phyloP scores from a whole-genome alignment of 2,888 invertebrate genomes.

The Prosopocoilus inquinatus region DNA sequence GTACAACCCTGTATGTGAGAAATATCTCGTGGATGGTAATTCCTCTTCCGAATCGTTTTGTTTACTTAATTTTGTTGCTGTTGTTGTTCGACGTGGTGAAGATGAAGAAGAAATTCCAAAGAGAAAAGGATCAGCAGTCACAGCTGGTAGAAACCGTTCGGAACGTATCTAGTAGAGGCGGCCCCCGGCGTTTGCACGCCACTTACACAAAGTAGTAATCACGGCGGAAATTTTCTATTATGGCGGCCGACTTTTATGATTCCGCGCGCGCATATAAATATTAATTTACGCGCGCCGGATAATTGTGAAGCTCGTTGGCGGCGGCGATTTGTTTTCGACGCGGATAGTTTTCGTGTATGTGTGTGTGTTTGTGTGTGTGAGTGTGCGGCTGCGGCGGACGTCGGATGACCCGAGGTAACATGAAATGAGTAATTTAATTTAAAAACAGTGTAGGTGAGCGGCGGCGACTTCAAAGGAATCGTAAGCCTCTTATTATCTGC shows the following conservation, averaged over 20 bases:
- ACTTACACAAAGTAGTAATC: too few relatives aligned
- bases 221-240: too few relatives aligned
- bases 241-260: too few relatives aligned
- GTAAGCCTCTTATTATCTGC: slow-evolving; percentile 50
- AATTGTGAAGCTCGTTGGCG: too few relatives aligned
- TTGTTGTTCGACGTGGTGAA: background rate
- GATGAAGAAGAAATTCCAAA: slow-evolving; percentile 2
- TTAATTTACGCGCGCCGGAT: too few relatives aligned
- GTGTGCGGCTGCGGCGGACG: slow-evolving; percentile 8
- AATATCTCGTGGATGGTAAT: too few relatives aligned
- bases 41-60: too few relatives aligned
- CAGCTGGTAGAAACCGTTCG: background rate
- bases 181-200: background rate
- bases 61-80: background rate
- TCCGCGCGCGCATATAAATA: too few relatives aligned
- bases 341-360: slow-evolving; percentile 8
- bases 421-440: slow-evolving; percentile 49
- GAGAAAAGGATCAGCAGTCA: slow-evolving; percentile 4
- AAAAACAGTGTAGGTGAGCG: slow-evolving; percentile 49
- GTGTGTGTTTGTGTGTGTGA: slow-evolving; percentile 13
- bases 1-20: too few relatives aligned
- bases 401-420: slow-evolving; percentile 33
- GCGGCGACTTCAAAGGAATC: slow-evolving; percentile 46
- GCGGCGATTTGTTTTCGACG: too few relatives aligned
- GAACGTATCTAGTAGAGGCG: background rate